phyloP scores from a whole-genome alignment of 2,888 invertebrate genomes.

The Erannis defoliaria region DNA sequence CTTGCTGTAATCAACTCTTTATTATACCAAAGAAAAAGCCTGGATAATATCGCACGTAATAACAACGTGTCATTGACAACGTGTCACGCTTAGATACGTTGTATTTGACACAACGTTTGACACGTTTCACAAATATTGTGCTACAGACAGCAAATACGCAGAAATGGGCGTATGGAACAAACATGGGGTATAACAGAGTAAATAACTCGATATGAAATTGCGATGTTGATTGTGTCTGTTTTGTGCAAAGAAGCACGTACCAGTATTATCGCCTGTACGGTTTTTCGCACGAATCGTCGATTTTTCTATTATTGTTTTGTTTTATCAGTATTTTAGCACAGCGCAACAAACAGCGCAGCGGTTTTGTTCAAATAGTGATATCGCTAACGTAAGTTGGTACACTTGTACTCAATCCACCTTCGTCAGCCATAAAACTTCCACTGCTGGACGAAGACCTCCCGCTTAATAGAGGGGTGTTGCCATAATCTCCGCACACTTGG shows the following conservation, averaged over 20 bases:
- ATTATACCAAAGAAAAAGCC: slow-evolving; percentile 81
- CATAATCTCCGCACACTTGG: no score
- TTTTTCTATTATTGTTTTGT: slow-evolving; percentile 58
- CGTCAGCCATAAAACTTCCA: no score
- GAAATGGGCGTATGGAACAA: slow-evolving; percentile 72
- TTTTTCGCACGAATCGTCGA: slow-evolving; percentile 55
- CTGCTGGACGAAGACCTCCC: no score
- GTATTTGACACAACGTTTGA: slow-evolving; percentile 77
- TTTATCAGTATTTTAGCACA: slow-evolving; percentile 47
- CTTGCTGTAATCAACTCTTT: slow-evolving; percentile 80
- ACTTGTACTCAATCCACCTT: no score
- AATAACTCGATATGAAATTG: slow-evolving; percentile 78
- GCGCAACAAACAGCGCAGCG: slow-evolving; percentile 25
- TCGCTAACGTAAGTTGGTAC: slow-evolving; percentile 1
- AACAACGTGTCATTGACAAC: slow-evolving; percentile 74
- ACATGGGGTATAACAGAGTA: slow-evolving; percentile 72
- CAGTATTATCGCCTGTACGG: slow-evolving; percentile 64
- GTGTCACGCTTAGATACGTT: slow-evolving; percentile 82
- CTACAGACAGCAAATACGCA: slow-evolving; percentile 79
- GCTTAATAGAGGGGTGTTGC: no score
- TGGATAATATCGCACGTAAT: slow-evolving; percentile 81
- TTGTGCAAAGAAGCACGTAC: slow-evolving; percentile 70
- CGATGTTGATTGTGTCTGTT: slow-evolving; percentile 70
- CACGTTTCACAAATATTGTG: slow-evolving; percentile 86
- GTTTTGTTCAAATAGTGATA: slow-evolving; percentile 15